These are phyloP conservation scores for Dryas iulia DNA, from an alignment of 1,140 invertebrate species.

Conservation along the genomic window DNA sequence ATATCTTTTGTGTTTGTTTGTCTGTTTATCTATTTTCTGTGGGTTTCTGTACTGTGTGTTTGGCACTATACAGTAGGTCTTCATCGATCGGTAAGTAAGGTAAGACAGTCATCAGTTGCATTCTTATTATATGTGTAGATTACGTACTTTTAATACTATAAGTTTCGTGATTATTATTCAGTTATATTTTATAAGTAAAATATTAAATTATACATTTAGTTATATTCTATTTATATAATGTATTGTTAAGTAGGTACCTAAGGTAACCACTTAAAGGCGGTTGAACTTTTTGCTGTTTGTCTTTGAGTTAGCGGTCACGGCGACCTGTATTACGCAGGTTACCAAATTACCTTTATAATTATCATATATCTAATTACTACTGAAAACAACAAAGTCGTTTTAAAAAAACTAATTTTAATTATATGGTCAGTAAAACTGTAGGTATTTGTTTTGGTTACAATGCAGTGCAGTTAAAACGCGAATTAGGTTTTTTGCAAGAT, in stretches of 20 bases:
- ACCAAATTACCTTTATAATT: conserved; percentile 11
- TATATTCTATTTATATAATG: too few species aligned
- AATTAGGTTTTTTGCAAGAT: background rate
- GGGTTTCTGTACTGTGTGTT: too few species aligned
- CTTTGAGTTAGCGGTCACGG: conserved; percentile 3
- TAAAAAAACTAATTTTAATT: background rate
- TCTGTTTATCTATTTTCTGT: too few species aligned
- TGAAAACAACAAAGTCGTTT: background rate
- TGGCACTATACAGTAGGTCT: too few species aligned
- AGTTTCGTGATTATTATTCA: too few species aligned
- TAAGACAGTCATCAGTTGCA: too few species aligned
- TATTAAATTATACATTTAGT: too few species aligned
- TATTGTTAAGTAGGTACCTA: background rate
- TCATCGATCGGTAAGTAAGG: too few species aligned
- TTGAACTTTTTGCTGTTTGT: background rate
- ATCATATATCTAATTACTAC: conserved; percentile 13
- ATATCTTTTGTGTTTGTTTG: too few species aligned
- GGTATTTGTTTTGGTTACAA: background rate
- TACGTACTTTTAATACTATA: too few species aligned
- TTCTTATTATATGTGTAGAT: too few species aligned
- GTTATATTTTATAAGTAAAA: too few species aligned
- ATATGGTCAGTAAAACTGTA: background rate
- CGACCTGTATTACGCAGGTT: conserved; percentile 13
- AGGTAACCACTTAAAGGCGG: background rate
- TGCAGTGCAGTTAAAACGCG: background rate